Base-by-base conservation (phyloP, 2,888 invertebrate genomes). In the Morpho deidamia region DNA sequence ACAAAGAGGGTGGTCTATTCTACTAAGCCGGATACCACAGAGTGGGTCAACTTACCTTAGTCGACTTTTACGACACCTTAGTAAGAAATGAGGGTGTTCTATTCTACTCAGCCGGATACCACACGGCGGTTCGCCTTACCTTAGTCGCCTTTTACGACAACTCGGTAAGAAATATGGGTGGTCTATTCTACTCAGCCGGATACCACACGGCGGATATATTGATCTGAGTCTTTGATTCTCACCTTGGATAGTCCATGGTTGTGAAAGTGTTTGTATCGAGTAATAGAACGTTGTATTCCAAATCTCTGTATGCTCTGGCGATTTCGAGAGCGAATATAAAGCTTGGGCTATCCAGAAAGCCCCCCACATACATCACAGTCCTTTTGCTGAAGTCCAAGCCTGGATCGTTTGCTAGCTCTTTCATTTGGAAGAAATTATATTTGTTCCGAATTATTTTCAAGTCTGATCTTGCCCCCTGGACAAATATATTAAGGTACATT, bases 401-500 rank as follows among this genome's bases (percentile, higher is more conserved):
- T 0, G 68, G 69, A 53, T 81, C 74, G 23, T 68, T 70, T 0
- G 70, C 70, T 0, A 86, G 51, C 1, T 71, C 56, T 11, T 63
- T 67, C 59, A 74, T 73, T 58, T 83, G 71, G 47, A 65, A 78
- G 60, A 81, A 85, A 41, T 68, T 76, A 65, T 83, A 84, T n/a
- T 55, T 71, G 1, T 57, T 61, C 9, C 61, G 61, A 7, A 61
- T 72, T 0, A 63, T 61, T 0, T 52, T 55, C 0, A 66, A 51
- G 1, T 62, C 37, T 3, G 52, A 55, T 0, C 66, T 70, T 1
- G 67, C 55, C 0, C 70, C 70, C 11, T 69, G 69, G 0, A 84
- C 71, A 1, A 58, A 54, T 4, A 85, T 58, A 1, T 66, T 57
- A 0, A 87, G 64, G 38, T 69, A 42, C 40, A 72, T 75, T 0